These are phyloP conservation scores for Henricia sp. DNA, from an alignment of 53 echinoderm and acorn worm genomes.

Conservation along the genomic window DNA sequence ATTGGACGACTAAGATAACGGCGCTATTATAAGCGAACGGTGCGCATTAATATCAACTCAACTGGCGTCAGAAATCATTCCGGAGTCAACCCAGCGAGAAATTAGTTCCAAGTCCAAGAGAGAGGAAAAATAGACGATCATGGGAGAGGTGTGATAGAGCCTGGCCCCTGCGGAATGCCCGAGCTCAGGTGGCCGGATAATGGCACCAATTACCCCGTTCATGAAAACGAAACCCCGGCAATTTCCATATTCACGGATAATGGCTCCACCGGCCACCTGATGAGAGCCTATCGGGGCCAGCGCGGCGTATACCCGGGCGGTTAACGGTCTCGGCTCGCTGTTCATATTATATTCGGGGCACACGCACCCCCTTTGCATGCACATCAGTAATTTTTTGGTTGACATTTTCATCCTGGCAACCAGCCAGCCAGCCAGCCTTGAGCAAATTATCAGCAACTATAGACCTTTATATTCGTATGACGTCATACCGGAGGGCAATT, in stretches of 20 bases:
- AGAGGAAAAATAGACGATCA: background rate
- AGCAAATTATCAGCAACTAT: background rate
- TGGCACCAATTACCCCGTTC: constrained; percentile 56
- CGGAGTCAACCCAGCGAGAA: constrained; percentile 35
- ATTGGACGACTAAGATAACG: background rate
- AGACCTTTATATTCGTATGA: too few relatives aligned
- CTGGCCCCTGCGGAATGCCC: background rate
- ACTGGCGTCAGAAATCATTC: constrained; percentile 40
- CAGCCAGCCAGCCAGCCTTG: background rate
- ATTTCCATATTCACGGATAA: constrained; percentile 52
- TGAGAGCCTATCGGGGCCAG: constrained; percentile 37
- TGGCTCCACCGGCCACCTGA: constrained; percentile 36
- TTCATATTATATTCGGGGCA: background rate
- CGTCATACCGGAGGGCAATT: too few relatives aligned
- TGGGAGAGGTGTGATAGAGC: constrained; percentile 29
- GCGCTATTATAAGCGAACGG: background rate
- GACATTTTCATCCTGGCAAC: too few relatives aligned
- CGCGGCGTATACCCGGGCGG: constrained; percentile 14
- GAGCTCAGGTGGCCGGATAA: constrained; percentile 59
- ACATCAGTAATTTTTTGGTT: background rate
- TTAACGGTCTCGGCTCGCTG: constrained; percentile 29
- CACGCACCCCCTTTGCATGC: background rate
- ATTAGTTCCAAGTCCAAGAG: constrained; percentile 21
- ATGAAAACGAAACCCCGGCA: constrained; percentile 22
- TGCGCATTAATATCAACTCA: constrained; percentile 40